These are phyloP conservation scores for Cisticola juncidis DNA, from an alignment of 2,113 vertebrate species.

Conservation along the genomic window DNA sequence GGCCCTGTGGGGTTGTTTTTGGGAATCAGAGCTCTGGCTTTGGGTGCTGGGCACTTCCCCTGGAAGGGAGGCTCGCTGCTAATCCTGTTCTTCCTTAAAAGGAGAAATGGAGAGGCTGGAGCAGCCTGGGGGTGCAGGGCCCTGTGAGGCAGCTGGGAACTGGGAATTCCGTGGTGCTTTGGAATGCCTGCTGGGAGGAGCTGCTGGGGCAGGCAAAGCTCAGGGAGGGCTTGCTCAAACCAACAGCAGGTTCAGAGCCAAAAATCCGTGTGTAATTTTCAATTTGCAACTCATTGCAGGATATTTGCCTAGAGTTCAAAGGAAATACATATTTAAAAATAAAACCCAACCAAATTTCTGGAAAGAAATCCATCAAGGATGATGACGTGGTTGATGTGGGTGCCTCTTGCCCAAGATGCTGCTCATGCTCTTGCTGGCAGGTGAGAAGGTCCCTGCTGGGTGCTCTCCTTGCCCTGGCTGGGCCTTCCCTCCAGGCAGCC, in stretches of 20 bases:
- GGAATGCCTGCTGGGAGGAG: rapidly evolving
- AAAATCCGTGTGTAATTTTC: rapidly evolving
- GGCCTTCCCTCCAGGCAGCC: neutral
- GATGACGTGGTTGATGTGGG: rapidly evolving
- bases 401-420: neutral
- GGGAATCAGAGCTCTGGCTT: neutral
- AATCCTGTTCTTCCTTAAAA: conserved; percentile 19
- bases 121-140: neutral
- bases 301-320: conserved; percentile 46
- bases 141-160: neutral
- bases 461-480: neutral
- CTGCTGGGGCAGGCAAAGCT: rapidly evolving
- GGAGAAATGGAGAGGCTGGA: neutral
- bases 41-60: neutral
- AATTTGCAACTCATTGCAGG: neutral
- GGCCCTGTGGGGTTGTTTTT: neutral
- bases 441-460: rapidly evolving
- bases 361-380: neutral
- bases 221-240: neutral
- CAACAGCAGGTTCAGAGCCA: neutral
- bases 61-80: neutral
- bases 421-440: neutral
- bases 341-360: neutral
- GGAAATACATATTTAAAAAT: neutral
- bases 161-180: neutral